These are phyloP conservation scores for Troglohyphantes excavatus DNA, from an alignment of 2,888 invertebrate genomes.

Conservation along the genomic window DNA sequence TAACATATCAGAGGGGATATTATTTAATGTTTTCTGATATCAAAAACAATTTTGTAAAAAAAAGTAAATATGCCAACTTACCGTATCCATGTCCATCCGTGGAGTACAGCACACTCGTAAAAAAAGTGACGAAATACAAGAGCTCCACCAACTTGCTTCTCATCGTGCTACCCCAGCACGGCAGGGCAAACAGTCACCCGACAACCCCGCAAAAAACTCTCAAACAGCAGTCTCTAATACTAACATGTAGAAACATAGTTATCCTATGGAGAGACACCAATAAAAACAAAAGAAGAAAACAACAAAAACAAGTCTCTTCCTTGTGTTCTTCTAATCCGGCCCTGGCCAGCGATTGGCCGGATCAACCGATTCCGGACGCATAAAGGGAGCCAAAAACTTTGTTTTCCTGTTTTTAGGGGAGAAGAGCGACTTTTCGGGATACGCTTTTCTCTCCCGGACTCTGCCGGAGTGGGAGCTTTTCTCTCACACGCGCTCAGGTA, in stretches of 20 bases:
- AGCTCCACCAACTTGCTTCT: slow-evolving; percentile 62
- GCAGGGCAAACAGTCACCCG: slow-evolving; percentile 13
- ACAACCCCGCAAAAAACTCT: slow-evolving; percentile 2
- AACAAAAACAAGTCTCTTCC: background rate
- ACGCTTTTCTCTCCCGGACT: slow-evolving; percentile 34
- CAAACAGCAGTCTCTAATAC: slow-evolving; percentile 10
- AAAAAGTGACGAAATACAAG: slow-evolving; percentile 50
- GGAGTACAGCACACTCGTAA: slow-evolving; percentile 37
- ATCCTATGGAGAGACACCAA: background rate
- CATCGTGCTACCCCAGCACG: slow-evolving; percentile 65
- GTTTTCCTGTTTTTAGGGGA: slow-evolving; percentile 7
- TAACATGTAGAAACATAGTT: background rate
- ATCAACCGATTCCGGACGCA: slow-evolving; percentile 22
- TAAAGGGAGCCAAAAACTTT: slow-evolving; percentile 37
- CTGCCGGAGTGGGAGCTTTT: slow-evolving; percentile 48
- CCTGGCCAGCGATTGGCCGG: background rate
- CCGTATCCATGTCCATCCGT: slow-evolving; percentile 65
- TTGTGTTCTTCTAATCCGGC: slow-evolving; percentile 16
- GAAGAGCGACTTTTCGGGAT: slow-evolving; percentile 30
- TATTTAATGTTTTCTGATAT: too few species aligned
- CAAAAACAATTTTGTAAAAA: background rate
- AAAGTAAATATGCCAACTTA: slow-evolving; percentile 5
- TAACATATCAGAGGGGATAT: too few species aligned
- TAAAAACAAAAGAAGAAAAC: background rate
- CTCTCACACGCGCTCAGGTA: slow-evolving; percentile 71